These are phyloP conservation scores for Eumeta japonica DNA, from an alignment of 1,140 invertebrate species.

Conservation along the genomic window DNA sequence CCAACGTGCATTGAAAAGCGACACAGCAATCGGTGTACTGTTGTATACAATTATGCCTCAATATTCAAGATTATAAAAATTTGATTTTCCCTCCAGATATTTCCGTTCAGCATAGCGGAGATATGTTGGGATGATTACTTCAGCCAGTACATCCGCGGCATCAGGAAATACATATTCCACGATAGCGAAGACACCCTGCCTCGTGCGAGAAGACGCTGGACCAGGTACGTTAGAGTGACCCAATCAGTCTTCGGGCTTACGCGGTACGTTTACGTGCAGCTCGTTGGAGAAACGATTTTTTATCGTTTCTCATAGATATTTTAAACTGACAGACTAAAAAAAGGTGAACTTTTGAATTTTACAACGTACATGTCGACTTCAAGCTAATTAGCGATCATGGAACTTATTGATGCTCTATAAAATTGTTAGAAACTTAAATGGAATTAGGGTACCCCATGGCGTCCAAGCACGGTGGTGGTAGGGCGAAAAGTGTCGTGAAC, in stretches of 20 bases:
- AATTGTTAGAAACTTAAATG: too few relatives aligned
- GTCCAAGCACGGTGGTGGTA: too few relatives aligned
- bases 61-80: neutral
- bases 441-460: too few relatives aligned
- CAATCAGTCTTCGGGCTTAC: neutral
- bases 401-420: too few relatives aligned
- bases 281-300: neutral
- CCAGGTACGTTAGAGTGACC: too few relatives aligned
- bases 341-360: too few relatives aligned
- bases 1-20: too few relatives aligned
- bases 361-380: too few relatives aligned
- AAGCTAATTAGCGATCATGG: too few relatives aligned
- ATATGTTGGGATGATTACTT: constrained; percentile 72
- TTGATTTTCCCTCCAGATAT: constrained; percentile 40
- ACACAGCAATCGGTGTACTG: too few relatives aligned
- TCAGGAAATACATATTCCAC: constrained; percentile 69
- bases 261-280: neutral
- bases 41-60: neutral
- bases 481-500: too few relatives aligned
- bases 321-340: neutral
- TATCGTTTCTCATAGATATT: too few relatives aligned
- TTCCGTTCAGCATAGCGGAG: constrained; percentile 67
- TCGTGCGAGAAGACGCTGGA: constrained; percentile 59
- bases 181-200: constrained; percentile 67
- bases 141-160: constrained; percentile 64